Percentiles rank a stretch among this genome's conserved stretches.
phyloP scores from a whole-genome alignment of 1,140 invertebrate genomes.

The Nasonia vitripennis region DNA sequence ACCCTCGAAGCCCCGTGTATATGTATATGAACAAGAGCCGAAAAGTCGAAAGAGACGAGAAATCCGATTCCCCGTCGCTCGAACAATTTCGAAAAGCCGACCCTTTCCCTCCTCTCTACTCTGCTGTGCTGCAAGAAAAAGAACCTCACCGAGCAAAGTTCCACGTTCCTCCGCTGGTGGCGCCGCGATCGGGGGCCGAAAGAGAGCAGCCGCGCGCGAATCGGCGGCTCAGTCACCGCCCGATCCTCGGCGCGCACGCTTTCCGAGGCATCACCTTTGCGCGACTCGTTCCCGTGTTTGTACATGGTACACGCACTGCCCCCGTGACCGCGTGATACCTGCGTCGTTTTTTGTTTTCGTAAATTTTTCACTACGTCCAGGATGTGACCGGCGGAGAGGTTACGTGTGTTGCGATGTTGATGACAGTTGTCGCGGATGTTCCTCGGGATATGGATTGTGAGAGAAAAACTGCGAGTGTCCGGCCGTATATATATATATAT shows the following conservation, averaged over 20 bases:
- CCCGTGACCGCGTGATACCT: background rate
- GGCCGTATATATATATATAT: too few relatives aligned
- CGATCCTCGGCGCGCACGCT: conserved; percentile 72
- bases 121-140: too few relatives aligned
- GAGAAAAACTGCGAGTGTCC: too few relatives aligned
- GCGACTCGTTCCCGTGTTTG: background rate
- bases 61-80: too few relatives aligned
- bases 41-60: too few relatives aligned
- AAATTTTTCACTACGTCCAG: background rate
- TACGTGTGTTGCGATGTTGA: background rate
- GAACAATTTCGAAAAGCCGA: background rate
- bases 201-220: background rate
- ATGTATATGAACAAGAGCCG: too few relatives aligned
- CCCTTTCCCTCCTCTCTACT: background rate
- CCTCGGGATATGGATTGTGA: too few relatives aligned
- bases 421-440: too few relatives aligned
- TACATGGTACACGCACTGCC: background rate
- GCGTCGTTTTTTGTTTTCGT: background rate
- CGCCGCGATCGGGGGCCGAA: background rate
- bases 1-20: too few relatives aligned
- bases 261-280: conserved; percentile 49
- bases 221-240: conserved; percentile 71
- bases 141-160: background rate
- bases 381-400: background rate
- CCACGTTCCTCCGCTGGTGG: background rate